phyloP scores from a whole-genome alignment of 2,113 vertebrate species.

The Vulpes vulpes region DNA sequence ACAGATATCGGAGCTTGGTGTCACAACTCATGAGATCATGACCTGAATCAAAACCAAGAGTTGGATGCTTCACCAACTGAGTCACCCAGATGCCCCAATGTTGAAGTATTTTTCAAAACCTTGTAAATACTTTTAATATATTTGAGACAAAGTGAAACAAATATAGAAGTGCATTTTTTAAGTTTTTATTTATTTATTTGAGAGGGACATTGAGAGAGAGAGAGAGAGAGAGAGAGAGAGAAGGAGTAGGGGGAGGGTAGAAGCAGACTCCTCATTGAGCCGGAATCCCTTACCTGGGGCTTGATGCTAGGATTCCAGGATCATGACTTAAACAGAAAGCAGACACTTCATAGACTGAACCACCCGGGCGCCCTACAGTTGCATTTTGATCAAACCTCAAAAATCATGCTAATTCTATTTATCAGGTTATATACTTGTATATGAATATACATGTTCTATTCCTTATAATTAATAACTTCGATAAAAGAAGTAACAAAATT shows the following conservation, averaged over 20 bases:
- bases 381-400: background rate
- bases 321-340: too few species aligned
- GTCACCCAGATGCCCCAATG: background rate
- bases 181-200: too few species aligned
- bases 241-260: too few species aligned
- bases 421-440: background rate
- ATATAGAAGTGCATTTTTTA: background rate
- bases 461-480: background rate
- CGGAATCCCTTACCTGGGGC: too few species aligned
- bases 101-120: conserved; percentile 1
- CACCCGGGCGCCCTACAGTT: background rate
- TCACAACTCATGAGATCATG: background rate
- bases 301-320: too few species aligned
- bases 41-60: background rate
- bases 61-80: background rate
- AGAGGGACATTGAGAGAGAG: too few species aligned
- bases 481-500: background rate
- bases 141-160: background rate
- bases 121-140: too few species aligned
- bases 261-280: too few species aligned
- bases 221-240: too few species aligned
- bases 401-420: background rate
- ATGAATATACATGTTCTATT: background rate
- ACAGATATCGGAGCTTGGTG: background rate
- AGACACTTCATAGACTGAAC: too few species aligned